Base-by-base conservation (phyloP, 2,888 invertebrate species). In the Nomada lathburiana region DNA sequence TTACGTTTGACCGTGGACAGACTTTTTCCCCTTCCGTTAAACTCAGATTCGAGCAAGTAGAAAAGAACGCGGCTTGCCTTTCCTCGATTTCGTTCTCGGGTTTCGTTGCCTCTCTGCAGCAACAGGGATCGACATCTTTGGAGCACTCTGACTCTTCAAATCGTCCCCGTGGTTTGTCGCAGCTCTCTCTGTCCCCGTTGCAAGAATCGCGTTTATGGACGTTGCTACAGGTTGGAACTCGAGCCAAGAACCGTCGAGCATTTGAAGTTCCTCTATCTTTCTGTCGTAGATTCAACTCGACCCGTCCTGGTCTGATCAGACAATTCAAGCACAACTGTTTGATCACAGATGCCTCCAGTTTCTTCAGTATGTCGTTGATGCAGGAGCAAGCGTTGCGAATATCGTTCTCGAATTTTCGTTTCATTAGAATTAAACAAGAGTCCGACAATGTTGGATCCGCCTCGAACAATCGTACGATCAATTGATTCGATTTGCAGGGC, bases 211-310 rank as follows among this genome's bases (percentile, higher is more conserved):
- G 64, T 55, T 63, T 80, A 18, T 18, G 67, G 16, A 83, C 65
- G 23, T 70, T 80, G 36, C 80, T 84, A 50, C 87, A 86, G 10
- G 84, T 88, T 42, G 89, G 77, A 11, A 91, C 76, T 63, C 90
- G 85, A 23, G 87, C 86, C n/a, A 83, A 55, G 55, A 90, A 88
- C 5, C 89, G 65, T 63, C 82, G 81, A 18, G 76, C 69, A 57
- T 85, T 79, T 0, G 69, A 11, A 4, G 78, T 68, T 36, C 77
- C 65, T 2, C 47, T 16, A 3, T 9, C 53, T 16, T 13, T 60
- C 2, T 26, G 18, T 36, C 79, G 82, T 16, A 92, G 79, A 62
- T 86, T 89, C 52, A 92, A 79, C 47, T 75, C 85, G 26, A 92
- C 72, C 29, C 81, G 84, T 71, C 82, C 86, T 0, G 80, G 72